Percentiles rank a stretch among this genome's conserved stretches.
Evolutionary conservation across 2,113 vertebrate species (phyloP).

Genomic region (Pterophyllum scalare): DNA sequence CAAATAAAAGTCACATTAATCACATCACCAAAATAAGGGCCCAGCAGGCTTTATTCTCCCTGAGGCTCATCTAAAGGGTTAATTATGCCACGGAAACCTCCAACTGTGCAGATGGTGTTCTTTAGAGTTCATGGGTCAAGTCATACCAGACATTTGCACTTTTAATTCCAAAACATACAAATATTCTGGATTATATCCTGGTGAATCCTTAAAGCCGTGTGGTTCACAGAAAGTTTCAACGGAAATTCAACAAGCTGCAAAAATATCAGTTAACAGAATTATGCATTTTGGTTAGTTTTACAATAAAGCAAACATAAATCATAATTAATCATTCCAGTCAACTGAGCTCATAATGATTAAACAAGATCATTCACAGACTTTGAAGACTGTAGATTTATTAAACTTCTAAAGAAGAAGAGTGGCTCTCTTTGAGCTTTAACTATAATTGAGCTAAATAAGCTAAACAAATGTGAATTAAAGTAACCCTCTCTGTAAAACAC

Average conservation of each 20-base stretch:
- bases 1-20: not conserved
- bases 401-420: too few relatives aligned
- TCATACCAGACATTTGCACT: not conserved
- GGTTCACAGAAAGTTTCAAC: not conserved
- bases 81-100: not conserved
- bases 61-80: not conserved
- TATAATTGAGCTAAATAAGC: rapidly evolving
- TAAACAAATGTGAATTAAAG: rapidly evolving
- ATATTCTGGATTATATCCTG: not conserved
- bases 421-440: not conserved
- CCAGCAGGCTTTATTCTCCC: not conserved
- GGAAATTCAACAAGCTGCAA: not conserved
- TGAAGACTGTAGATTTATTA: too few relatives aligned
- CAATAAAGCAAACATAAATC: too few relatives aligned
- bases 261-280: not conserved
- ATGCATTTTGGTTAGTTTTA: not conserved
- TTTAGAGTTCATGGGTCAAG: not conserved
- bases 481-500: not conserved
- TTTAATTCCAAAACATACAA: not conserved
- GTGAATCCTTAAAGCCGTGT: not conserved
- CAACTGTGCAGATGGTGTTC: not conserved
- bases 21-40: not conserved
- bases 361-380: too few relatives aligned
- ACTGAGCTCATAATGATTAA: too few relatives aligned
- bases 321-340: too few relatives aligned